Evolutionary conservation across 2,113 vertebrate species (phyloP), one percentile per base, ranked within the genome.

Genomic region (Neolamprologus kungweensis): DNA sequence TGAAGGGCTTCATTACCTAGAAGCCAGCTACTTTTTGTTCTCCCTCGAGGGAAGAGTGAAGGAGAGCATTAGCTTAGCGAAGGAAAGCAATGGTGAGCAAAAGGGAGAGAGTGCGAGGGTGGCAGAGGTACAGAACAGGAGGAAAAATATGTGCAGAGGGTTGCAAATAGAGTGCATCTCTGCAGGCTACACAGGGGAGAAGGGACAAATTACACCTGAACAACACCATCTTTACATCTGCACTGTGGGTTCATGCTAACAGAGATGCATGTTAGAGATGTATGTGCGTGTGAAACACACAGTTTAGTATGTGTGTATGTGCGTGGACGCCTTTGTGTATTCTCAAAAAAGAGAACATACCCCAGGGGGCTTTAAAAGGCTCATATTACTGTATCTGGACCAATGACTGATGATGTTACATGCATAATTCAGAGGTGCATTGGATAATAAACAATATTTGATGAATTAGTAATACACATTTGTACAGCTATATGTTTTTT

Each of bases 1-100:
- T 92, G 94, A 95, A 94, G 85, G 90, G 93, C 95, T 96, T 95
- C 92, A 95, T 96, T 96, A 96, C 94, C 93, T 93, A 90, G 90
- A 90, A 94, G 89, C 92, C 91, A 87, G 94, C 87, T 90, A 88
- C 91, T 91, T 91, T 95, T 85, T 94, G 86, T 91, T 94, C 92
- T 89, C 84, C 87, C 91, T 93, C 68, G 84, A 94, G 93, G 92
- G 93, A 90, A 91, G 87, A 86, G 83, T 42, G 86, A 91, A 87
- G 40, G 50, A 87, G 89, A 82, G 90, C 94, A 90, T 93, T 92
- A 86, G 91, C 84, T 88, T 87, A 86, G 90, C 71, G 63, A 84
- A 87, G 86, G 54, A 90, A 82, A 86, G 84, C 7, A 50, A 85
- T 75, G 86, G 82, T 0, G 21, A 88, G 81, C 40, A 75, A 73